phyloP scores from a whole-genome alignment of 2,113 vertebrate genomes.

The Drymodes brunneopygia region DNA sequence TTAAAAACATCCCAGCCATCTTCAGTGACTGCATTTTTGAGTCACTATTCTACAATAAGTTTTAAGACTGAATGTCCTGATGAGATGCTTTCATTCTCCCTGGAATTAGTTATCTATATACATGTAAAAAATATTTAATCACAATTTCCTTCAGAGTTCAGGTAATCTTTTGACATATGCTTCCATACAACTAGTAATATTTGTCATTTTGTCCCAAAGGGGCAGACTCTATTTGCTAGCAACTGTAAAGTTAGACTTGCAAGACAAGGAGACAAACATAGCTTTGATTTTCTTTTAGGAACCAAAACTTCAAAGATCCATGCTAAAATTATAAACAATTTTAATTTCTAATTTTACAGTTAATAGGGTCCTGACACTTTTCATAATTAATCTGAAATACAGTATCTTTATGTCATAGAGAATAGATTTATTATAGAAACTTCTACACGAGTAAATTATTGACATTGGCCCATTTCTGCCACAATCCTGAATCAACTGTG shows the following conservation, averaged over 20 bases:
- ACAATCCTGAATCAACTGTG: not conserved
- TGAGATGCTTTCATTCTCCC: not conserved
- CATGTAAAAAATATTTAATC: not conserved
- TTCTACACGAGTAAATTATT: not conserved
- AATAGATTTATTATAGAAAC: not conserved
- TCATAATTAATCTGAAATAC: not conserved
- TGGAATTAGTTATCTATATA: not conserved
- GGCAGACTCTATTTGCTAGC: not conserved
- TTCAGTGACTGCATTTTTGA: not conserved
- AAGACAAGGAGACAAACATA: not conserved
- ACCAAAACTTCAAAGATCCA: not conserved
- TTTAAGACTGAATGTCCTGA: not conserved
- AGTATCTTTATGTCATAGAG: rapidly evolving
- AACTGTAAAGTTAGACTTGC: not conserved
- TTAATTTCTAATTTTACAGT: not conserved
- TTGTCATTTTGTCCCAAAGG: not conserved
- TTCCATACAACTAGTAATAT: not conserved
- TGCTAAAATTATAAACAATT: not conserved
- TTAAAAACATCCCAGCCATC: not conserved
- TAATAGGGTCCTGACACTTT: not conserved
- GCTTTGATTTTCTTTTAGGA: not conserved
- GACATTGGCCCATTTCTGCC: not conserved
- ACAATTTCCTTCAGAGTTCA: not conserved
- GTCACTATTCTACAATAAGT: not conserved
- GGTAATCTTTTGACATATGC: not conserved